Evolutionary conservation across 2,113 vertebrate species (phyloP), one percentile per base, ranked within the genome.

Genomic region (Ammodytes marinus): DNA sequence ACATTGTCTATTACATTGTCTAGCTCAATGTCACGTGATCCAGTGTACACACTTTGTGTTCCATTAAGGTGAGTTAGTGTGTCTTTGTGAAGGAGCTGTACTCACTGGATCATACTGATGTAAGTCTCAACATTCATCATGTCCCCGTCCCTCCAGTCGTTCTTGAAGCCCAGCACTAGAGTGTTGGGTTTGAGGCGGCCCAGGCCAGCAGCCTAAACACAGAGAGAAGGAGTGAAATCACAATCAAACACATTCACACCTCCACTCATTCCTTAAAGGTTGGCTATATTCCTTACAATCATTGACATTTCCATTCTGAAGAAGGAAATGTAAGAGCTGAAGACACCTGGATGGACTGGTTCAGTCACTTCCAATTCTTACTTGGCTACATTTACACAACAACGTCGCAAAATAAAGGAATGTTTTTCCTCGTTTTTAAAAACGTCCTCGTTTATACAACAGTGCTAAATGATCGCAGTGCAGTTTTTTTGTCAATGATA

Each of bases 41-140:
- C 15, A 53, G 8, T 8, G 6, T 53, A n/a, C 8, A n/a, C 5
- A 53, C 6, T 52, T 5, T 5, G 14, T 15, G 6, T 52, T 52
- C 13, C 14, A 15, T 15, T 10, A 13, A 50, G 27, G 27, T 27
- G 27, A 50, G 11, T 50, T 11, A 4, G 4, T 42, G 15, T 27
- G 8, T 8, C 8, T 73, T 17, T n/a, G n/a, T 6, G 1, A 52
- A 63, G 37, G 8, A 53, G 37, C 2, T 42, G 2, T 86, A 97
- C 97, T 97, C 93, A 99, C 98, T 99, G 98, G 82, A 99, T 96
- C 92, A 99, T 94, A 74, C 96, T 98, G 87, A 99, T 97, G 88
- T 99, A 99, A 1, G 95, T 97, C 90, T 99, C 98, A 73, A 99
- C 96, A 39, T 99, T 98, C 90, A 96, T 97, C 96, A 98, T 97